Evolutionary conservation across 2,113 vertebrate genomes (phyloP), one percentile per base, ranked within the genome.

Genomic region (Fulmarus glacialis): DNA sequence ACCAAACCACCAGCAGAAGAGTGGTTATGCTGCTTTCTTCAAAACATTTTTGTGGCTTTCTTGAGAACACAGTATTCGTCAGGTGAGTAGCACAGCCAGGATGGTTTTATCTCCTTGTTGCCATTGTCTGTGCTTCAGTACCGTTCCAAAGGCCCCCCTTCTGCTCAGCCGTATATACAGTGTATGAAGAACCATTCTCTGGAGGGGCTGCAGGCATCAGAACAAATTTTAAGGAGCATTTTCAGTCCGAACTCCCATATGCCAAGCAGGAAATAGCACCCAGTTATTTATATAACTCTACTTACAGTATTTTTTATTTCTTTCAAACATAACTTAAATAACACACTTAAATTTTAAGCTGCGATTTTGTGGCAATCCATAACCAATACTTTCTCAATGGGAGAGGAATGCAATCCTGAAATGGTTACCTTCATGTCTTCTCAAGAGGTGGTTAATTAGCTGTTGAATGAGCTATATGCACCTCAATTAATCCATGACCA

Each of bases 1-100:
- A 96, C 83, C 86, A 96, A 97, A 96, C 95, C 95, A 94, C 95
- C 80, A 92, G 89, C 86, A 92, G 77, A 1, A 64, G 56, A 92
- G 91, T 91, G 96, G 94, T 89, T 79, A 68, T 56, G 60, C 36
- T 80, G 83, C 94, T 94, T 93, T 95, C 92, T 95, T 89, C 95
- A 95, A 91, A 90, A 95, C 73, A 96, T 92, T 92, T 82, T 32
- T 96, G 97, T 91, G 94, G 97, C 68, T 95, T 89, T 93, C 75
- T 71, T n/a, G 36, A 59, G 72, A 71, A 67, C 79, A 43, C 13
- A 58, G 70, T 36, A 68, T 48, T 94, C 36, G 22, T 67, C 92
- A 97, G 96, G 95, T 96, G 95, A 95, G 92, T 20, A 82, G 90
- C 32, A 20, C 12, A 81, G 80, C 68, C 64, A 58, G 68, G 64